Evolutionary conservation across 2,113 vertebrate species (phyloP).

Genomic region (Trichomycterus rosablanca): DNA sequence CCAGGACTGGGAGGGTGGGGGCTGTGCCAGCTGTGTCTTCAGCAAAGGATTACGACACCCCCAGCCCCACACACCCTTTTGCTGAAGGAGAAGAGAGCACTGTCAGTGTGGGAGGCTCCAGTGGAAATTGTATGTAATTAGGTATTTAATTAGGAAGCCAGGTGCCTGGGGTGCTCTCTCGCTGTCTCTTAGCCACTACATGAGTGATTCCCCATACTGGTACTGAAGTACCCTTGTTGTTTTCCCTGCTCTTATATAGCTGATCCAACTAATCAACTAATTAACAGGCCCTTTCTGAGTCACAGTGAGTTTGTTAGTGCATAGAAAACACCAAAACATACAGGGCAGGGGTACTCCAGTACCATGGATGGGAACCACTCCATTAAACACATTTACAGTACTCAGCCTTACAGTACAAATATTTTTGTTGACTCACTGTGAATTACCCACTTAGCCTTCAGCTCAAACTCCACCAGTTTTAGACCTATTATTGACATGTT

Average conservation of each 20-base stretch:
- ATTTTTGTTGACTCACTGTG: too few relatives aligned
- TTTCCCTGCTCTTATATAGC: not conserved
- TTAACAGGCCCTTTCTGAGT: not conserved
- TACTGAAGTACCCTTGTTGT: not conserved
- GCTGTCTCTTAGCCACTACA: not conserved
- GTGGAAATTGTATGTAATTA: slow-evolving; percentile 84
- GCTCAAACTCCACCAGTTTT: too few relatives aligned
- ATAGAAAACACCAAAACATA: not conserved
- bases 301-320: not conserved
- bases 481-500: too few relatives aligned
- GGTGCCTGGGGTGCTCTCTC: slow-evolving; percentile 68
- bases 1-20: not conserved
- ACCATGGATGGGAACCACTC: not conserved
- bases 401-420: too few relatives aligned
- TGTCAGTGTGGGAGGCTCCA: slow-evolving; percentile 63
- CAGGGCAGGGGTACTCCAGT: not conserved
- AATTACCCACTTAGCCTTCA: too few relatives aligned
- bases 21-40: slow-evolving; percentile 59
- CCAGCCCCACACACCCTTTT: slow-evolving; percentile 27
- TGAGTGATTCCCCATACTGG: not conserved
- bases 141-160: slow-evolving; percentile 82
- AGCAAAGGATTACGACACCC: slow-evolving; percentile 67
- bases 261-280: not conserved
- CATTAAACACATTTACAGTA: too few relatives aligned
- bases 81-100: slow-evolving; percentile 28